Conservation (phyloP, 2,113 vertebrate genomes). For the Tautogolabrus adspersus region DNA sequence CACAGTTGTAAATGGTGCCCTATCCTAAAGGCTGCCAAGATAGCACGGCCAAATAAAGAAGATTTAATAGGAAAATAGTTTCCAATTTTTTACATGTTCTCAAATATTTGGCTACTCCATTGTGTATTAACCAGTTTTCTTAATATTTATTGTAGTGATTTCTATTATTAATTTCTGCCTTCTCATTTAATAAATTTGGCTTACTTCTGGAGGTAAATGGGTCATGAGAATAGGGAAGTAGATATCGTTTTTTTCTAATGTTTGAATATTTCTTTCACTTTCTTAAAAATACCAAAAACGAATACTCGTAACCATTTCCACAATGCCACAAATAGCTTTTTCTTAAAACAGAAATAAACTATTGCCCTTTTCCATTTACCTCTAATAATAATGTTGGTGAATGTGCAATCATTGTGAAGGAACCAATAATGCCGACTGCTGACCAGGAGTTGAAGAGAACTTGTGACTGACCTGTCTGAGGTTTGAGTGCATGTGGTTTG, state of each 20-base stretch:
- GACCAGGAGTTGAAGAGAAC: constrained; percentile 19
- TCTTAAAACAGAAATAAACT: not conserved
- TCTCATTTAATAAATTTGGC: not conserved
- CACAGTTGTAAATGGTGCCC: constrained; percentile 75
- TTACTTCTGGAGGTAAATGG: not conserved
- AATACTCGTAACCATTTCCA: no score
- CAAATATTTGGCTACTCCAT: constrained; percentile 21
- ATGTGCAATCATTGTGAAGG: constrained; percentile 6
- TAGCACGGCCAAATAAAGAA: constrained; percentile 60
- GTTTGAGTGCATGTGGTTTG: constrained; percentile 25
- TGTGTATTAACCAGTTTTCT: constrained; percentile 26
- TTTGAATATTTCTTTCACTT: not conserved
- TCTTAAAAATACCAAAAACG: no score
- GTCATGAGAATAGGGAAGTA: not conserved
- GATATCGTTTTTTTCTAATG: not conserved
- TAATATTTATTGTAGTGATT: not conserved
- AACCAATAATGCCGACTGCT: constrained; percentile 34
- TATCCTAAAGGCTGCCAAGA: constrained; percentile 77
- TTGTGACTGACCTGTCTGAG: constrained; percentile 59
- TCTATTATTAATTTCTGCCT: not conserved
- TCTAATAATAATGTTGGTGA: not conserved
- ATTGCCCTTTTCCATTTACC: not conserved
- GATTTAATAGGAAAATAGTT: constrained; percentile 33
- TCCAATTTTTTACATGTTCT: constrained; percentile 31
- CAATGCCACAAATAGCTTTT: no score